phyloP scores from a whole-genome alignment of 2,888 invertebrate species.

The Isoperla grammatica region DNA sequence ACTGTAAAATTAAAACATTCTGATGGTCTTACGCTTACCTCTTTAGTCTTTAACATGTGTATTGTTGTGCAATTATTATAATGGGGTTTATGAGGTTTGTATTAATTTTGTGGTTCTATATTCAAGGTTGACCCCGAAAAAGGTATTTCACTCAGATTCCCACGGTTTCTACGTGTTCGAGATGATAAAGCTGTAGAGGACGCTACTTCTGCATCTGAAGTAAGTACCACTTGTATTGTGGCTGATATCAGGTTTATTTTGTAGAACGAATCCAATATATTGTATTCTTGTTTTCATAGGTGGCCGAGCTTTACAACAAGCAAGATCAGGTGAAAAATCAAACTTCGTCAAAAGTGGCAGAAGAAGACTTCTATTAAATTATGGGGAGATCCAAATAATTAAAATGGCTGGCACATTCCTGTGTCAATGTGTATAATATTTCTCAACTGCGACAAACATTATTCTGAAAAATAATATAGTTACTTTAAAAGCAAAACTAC shows the following conservation, averaged over 20 bases:
- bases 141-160: constrained; percentile 93
- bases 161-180: constrained; percentile 82
- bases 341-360: constrained; percentile 41
- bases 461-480: no score
- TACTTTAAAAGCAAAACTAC: no score
- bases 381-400: no score
- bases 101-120: no score
- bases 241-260: background rate
- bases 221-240: constrained; percentile 38
- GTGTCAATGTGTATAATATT: no score
- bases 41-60: no score
- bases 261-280: background rate
- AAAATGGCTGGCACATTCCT: no score
- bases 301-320: constrained; percentile 82
- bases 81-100: no score
- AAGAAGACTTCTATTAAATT: constrained; percentile 58
- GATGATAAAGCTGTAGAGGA: constrained; percentile 91
- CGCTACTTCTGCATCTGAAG: constrained; percentile 84
- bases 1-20: no score
- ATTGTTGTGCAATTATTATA: no score
- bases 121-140: constrained; percentile 77
- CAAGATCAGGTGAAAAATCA: constrained; percentile 87
- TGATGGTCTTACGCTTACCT: no score
- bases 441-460: no score
- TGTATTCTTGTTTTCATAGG: constrained; percentile 39